A percentile compares a stretch with the other conserved stretches of the same genome.
Conservation (phyloP, 2,113 vertebrate species). For the Bothrops jararaca region DNA sequence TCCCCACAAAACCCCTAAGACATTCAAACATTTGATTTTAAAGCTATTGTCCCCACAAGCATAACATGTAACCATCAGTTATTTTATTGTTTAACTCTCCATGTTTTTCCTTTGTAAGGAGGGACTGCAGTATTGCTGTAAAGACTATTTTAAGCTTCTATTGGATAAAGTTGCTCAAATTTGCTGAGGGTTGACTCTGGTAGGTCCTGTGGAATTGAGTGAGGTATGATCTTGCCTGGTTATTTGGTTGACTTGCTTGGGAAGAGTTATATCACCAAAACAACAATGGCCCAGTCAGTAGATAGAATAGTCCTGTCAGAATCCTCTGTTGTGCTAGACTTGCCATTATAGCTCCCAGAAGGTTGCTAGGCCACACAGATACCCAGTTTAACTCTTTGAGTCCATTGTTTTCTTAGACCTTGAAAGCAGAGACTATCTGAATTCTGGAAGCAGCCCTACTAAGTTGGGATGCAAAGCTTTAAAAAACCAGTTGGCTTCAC, state of each 20-base stretch:
- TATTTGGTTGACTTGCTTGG: background rate
- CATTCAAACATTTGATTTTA: background rate
- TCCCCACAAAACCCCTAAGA: background rate
- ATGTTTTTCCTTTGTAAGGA: background rate
- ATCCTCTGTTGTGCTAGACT: background rate
- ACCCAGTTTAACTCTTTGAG: background rate
- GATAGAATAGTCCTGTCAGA: background rate
- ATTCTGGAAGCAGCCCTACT: background rate
- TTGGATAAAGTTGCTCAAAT: background rate
- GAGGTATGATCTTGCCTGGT: background rate
- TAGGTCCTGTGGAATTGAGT: background rate
- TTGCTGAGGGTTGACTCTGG: background rate
- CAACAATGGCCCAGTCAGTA: background rate
- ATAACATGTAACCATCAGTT: background rate
- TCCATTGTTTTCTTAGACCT: background rate
- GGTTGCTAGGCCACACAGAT: background rate
- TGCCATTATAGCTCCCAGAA: background rate
- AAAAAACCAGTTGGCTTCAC: background rate
- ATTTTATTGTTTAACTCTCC: background rate
- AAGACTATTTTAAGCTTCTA: background rate
- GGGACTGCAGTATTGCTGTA: background rate
- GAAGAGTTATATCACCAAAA: background rate
- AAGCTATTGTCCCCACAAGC: background rate
- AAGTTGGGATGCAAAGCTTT: background rate
- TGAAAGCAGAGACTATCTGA: background rate